Percentiles rank a stretch among this genome's conserved stretches.
Conservation (phyloP, 2,797 vertebrate species). For the Allobates femoralis region DNA sequence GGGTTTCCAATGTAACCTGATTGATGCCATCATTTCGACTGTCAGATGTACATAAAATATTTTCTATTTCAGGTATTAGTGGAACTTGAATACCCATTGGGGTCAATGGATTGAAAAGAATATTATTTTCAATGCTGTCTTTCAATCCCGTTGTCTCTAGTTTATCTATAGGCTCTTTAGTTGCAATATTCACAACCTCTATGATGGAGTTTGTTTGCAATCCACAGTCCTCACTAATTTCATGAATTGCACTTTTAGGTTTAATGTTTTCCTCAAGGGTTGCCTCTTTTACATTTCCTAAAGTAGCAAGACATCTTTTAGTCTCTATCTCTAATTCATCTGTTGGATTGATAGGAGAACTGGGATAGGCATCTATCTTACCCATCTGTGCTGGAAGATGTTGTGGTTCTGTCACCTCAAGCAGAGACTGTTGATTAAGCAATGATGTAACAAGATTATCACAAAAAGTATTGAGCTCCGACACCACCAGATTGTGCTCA, state of each 20-base stretch:
- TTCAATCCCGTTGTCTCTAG: background rate
- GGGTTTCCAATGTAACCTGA: background rate
- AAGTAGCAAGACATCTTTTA: background rate
- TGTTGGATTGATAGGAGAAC: background rate
- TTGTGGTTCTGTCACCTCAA: background rate
- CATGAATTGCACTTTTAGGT: background rate
- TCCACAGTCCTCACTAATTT: background rate
- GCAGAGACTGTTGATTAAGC: slow-evolving; percentile 21
- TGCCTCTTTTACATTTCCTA: background rate
- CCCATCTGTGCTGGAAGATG: slow-evolving; percentile 16
- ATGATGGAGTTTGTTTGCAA: background rate
- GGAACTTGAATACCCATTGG: background rate
- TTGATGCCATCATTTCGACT: background rate
- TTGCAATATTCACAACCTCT: background rate
- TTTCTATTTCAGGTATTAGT: background rate
- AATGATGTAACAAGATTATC: slow-evolving; percentile 41
- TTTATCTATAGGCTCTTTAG: background rate
- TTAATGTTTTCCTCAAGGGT: slow-evolving; percentile 11
- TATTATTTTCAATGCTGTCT: background rate
- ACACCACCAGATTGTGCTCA: slow-evolving; percentile 14
- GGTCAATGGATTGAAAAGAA: background rate
- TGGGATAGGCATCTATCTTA: background rate
- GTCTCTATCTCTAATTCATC: background rate
- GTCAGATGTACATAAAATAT: background rate
- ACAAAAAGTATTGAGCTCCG: slow-evolving; percentile 13